phyloP scores from a whole-genome alignment of 2,888 invertebrate genomes.

The Ornithoptera alexandrae region DNA sequence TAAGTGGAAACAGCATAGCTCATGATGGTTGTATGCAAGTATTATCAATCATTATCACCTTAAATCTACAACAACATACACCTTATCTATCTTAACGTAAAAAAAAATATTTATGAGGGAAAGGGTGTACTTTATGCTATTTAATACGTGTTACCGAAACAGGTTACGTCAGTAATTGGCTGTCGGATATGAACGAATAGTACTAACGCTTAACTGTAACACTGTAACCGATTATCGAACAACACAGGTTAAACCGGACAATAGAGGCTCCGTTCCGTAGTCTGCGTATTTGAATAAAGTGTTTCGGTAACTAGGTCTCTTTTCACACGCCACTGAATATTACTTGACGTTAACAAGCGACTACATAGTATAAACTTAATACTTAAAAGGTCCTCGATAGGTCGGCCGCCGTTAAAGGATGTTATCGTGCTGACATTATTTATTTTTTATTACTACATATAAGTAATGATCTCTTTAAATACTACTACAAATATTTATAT shows the following conservation, averaged over 20 bases:
- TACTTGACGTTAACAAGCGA: constrained; percentile 23
- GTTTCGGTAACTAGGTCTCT: constrained; percentile 31
- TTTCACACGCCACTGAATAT: constrained; percentile 31
- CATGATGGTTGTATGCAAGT: no score
- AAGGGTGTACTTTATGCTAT: no score
- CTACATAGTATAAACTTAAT: constrained; percentile 10
- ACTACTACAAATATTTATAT: not conserved
- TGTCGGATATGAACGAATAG: not conserved
- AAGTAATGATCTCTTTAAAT: not conserved
- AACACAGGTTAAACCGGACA: constrained; percentile 13
- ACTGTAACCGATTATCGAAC: constrained; percentile 23
- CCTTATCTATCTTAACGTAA: no score
- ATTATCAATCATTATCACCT: no score
- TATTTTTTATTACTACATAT: not conserved
- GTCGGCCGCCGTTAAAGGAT: constrained; percentile 5
- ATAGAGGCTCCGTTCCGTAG: constrained; percentile 22
- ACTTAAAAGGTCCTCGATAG: constrained; percentile 4
- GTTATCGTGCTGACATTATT: constrained; percentile 1
- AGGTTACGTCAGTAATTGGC: not conserved
- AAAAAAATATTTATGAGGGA: no score
- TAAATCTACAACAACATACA: no score
- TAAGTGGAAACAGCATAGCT: no score
- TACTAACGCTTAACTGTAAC: not conserved
- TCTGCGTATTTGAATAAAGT: constrained; percentile 23
- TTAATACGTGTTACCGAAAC: no score